These are phyloP conservation scores for Diaphora mendica DNA, from an alignment of 2,888 invertebrate species.

Conservation along the genomic window DNA sequence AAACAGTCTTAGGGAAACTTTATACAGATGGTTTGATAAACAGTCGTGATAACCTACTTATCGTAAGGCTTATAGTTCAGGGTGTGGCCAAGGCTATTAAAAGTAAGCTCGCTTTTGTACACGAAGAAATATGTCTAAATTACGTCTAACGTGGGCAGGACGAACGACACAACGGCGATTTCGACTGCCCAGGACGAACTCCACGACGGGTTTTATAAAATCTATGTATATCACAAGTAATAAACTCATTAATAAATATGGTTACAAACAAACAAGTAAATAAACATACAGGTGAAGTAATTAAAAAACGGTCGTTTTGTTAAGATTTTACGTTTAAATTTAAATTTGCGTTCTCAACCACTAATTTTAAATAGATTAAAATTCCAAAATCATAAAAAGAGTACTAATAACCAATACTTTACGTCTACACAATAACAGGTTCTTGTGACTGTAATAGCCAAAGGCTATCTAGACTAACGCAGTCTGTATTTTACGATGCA, in stretches of 20 bases:
- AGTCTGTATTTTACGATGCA: constrained; percentile 31
- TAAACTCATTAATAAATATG: neutral
- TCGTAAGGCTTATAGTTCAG: constrained; percentile 13
- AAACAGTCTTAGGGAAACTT: neutral
- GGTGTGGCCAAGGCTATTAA: constrained; percentile 21
- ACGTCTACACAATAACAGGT: constrained; percentile 19
- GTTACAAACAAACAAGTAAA: too few relatives aligned
- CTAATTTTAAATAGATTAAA: too few relatives aligned
- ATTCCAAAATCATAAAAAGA: neutral
- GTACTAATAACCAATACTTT: constrained; percentile 21
- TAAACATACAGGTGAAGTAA: too few relatives aligned
- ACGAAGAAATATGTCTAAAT: neutral
- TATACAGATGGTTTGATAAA: constrained; percentile 5
- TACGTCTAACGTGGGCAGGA: too few relatives aligned
- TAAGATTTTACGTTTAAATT: too few relatives aligned
- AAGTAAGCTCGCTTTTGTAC: constrained; percentile 19
- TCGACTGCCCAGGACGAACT: constrained; percentile 6
- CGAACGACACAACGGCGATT: too few relatives aligned
- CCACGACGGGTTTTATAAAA: constrained; percentile 14
- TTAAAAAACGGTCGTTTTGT: too few relatives aligned
- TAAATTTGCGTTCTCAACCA: too few relatives aligned
- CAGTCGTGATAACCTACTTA: constrained; percentile 16
- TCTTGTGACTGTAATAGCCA: constrained; percentile 29
- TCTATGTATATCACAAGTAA: constrained; percentile 13
- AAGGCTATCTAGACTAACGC: constrained; percentile 27